Base-by-base conservation (phyloP, 2,888 invertebrate species). In the Amiota minor region DNA sequence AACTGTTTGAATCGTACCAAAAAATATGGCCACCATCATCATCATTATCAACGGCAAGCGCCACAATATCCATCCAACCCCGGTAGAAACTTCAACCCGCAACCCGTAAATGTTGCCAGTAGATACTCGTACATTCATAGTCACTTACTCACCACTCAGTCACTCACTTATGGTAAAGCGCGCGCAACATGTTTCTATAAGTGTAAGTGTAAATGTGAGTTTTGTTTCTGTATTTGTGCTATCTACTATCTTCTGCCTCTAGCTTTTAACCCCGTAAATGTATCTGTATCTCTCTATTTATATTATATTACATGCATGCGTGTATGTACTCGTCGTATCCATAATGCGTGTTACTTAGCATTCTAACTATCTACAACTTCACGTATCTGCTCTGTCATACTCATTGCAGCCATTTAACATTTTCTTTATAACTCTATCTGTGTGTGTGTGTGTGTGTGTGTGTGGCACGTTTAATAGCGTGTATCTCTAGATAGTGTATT, bases 341-440 rank as follows among this genome's bases (percentile, higher is more conserved):
- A 16, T 56, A 56, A 16, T 18, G 14, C 56, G 16, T 56, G 35
- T 67, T 18, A 67, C 49, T 53, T 68, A 53, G 67, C 53, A 68
- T 68, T 68, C 67, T 68, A 68, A 67, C 50, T 50, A 67, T 47
- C 3, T 3, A 23, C 1, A n/a, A n/a, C n/a, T n/a, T 3, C 3
- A 35, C 35, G n/a, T 35, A 35, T 35, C 35, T 35, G 35, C 35
- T 35, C 16, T 68, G 67, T 53, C 50, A 49, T 68, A 53, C 47
- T 75, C 70, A 56, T 74, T 49, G 80, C 83, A 81, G 84, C 83
- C 83, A 83, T 83, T 83, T 83, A 83, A 83, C 83, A 84, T 84
- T 83, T 83, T 83, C 82, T 82, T 81, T 81, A 82, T 62, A 45
- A 12, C 14, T 62, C 23, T 9, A 8, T 62, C 73, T 72, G 49